Conservation (phyloP, 2,113 vertebrate genomes). For the Seriola aureovittata region DNA sequence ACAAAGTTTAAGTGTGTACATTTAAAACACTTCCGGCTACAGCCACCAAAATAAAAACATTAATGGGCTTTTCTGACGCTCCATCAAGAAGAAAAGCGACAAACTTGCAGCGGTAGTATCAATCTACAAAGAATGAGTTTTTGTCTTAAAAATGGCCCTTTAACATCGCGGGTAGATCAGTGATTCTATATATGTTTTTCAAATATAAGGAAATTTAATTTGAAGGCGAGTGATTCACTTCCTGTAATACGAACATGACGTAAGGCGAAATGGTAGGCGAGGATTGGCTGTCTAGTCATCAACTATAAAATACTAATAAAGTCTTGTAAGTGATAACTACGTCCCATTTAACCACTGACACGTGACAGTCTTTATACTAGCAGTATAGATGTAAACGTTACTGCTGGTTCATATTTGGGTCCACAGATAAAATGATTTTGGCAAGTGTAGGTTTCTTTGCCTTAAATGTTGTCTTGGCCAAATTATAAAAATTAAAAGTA, state of each 20-base stretch:
- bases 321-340: too few relatives aligned
- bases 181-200: neutral
- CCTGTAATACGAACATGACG: neutral
- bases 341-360: too few relatives aligned
- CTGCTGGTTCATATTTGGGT: too few relatives aligned
- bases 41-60: conserved; percentile 36
- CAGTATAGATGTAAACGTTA: too few relatives aligned
- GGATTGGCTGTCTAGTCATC: neutral
- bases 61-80: rapidly evolving
- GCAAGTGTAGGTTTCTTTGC: too few relatives aligned
- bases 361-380: too few relatives aligned
- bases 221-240: neutral
- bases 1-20: rapidly evolving
- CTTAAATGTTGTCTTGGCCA: too few relatives aligned
- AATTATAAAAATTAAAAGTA: neutral
- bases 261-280: too few relatives aligned
- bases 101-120: neutral
- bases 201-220: neutral
- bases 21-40: neutral
- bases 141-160: neutral
- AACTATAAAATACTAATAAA: neutral
- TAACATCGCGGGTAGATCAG: rapidly evolving
- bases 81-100: rapidly evolving
- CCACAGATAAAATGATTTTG: too few relatives aligned
- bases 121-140: neutral